Evolutionary conservation across 2,888 invertebrate species (phyloP).

Genomic region (Griposia aprilina): DNA sequence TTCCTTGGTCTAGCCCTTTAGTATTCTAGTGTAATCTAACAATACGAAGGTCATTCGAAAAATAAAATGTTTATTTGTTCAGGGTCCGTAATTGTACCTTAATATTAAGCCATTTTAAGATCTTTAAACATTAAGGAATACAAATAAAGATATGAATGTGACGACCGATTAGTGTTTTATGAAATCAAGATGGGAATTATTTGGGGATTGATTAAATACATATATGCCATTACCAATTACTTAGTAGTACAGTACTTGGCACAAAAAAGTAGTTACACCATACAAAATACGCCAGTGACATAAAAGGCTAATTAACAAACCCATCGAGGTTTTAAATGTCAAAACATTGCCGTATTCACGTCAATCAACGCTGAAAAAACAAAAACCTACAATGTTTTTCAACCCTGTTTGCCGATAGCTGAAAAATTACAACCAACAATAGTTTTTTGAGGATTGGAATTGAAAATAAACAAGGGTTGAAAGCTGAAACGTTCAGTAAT

Average conservation of each 20-base stretch:
- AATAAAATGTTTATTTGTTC: too few relatives aligned
- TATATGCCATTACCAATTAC: too few relatives aligned
- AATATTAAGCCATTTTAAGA: too few relatives aligned
- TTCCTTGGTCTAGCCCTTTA: too few relatives aligned
- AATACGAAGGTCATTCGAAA: too few relatives aligned
- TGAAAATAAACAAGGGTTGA: constrained; percentile 55
- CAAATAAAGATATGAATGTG: too few relatives aligned
- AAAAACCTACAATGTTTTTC: constrained; percentile 1
- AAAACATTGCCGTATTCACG: constrained; percentile 7
- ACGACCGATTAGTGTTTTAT: too few relatives aligned
- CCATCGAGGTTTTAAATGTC: not conserved
- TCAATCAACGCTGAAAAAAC: constrained; percentile 41
- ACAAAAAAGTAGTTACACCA: not conserved
- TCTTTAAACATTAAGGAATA: too few relatives aligned
- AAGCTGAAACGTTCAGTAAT: constrained; percentile 52
- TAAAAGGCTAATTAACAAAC: constrained; percentile 16
- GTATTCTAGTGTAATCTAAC: too few relatives aligned
- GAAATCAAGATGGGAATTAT: too few relatives aligned
- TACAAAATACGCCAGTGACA: not conserved
- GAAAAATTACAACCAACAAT: constrained; percentile 41
- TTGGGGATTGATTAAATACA: too few relatives aligned
- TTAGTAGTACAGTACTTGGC: not conserved
- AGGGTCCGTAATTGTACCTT: too few relatives aligned
- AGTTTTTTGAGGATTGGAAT: constrained; percentile 42
- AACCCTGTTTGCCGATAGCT: constrained; percentile 1